Percentiles rank a stretch among this genome's conserved stretches.
Evolutionary conservation across 2,113 vertebrate species (phyloP).

Genomic region (Antechinus stuartii): DNA sequence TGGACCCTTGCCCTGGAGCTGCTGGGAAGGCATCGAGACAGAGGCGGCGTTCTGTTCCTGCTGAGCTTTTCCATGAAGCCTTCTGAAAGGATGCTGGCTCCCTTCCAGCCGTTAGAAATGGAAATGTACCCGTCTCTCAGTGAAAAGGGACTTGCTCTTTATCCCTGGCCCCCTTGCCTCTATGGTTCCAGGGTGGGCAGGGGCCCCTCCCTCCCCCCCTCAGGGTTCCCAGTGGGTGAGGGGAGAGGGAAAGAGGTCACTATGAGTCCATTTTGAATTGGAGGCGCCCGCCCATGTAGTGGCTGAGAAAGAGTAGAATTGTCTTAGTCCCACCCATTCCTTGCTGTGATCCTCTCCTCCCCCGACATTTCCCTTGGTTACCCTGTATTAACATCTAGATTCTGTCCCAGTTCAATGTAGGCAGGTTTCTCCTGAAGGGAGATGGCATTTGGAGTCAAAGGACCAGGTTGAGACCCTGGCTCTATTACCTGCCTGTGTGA

Average conservation of each 20-base stretch:
- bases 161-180: not conserved
- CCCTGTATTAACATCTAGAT: not conserved
- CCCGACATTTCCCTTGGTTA: not conserved
- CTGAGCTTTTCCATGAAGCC: slow-evolving; percentile 26
- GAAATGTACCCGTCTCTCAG: slow-evolving; percentile 59
- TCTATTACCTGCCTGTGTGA: not conserved
- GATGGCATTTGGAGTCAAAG: not conserved
- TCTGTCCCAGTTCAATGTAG: not conserved
- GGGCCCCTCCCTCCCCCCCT: not conserved
- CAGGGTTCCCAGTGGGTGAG: not conserved
- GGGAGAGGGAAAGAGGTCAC: not conserved
- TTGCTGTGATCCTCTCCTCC: not conserved
- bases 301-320: not conserved
- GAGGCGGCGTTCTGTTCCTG: not conserved
- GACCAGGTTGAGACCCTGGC: not conserved
- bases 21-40: not conserved
- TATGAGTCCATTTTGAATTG: not conserved
- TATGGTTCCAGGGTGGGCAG: not conserved
- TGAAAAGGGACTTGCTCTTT: not conserved
- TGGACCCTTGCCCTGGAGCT: not conserved
- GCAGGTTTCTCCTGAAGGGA: not conserved
- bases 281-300: not conserved
- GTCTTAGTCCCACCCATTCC: not conserved
- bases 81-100: slow-evolving; percentile 51
- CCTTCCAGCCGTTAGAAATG: slow-evolving; percentile 54